A percentile compares a stretch with the other conserved stretches of the same genome.
phyloP scores from a whole-genome alignment of 2,797 vertebrate genomes.

The Falco columbarius region DNA sequence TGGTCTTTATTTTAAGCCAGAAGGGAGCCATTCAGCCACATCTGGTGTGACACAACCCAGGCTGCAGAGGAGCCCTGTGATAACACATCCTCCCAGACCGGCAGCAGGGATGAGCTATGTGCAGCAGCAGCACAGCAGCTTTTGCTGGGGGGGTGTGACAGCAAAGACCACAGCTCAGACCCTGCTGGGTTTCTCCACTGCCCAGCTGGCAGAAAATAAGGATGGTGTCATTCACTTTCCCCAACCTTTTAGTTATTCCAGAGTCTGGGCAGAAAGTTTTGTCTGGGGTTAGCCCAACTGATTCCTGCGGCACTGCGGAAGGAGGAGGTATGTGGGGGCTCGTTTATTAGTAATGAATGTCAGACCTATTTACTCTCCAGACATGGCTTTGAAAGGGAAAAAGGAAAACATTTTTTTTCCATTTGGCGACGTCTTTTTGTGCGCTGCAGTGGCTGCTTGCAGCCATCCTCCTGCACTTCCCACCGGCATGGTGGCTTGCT shows the following conservation, averaged over 20 bases:
- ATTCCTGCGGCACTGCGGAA: accelerated
- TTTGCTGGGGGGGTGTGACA: accelerated
- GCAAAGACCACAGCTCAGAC: background rate
- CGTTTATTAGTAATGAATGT: background rate
- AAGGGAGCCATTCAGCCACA: background rate
- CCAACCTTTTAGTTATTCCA: background rate
- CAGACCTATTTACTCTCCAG: background rate
- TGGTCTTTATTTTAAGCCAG: background rate
- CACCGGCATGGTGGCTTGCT: accelerated
- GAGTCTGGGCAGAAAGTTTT: background rate
- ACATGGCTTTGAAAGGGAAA: background rate
- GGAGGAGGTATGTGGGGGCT: background rate
- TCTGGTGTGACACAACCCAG: background rate
- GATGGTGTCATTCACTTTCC: background rate
- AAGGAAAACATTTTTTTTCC: background rate
- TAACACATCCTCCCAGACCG: background rate
- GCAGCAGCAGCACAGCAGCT: background rate
- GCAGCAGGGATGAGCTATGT: background rate
- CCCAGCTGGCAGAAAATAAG: background rate
- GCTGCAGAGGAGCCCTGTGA: background rate
- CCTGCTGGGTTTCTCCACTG: background rate
- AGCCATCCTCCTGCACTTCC: background rate
- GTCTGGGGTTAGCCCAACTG: background rate
- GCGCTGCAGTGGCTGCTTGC: background rate
- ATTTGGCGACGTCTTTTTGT: accelerated